Percentiles rank a stretch among this genome's conserved stretches.
Conservation (phyloP, 2,113 vertebrate genomes). For the Todiramphus chloris region DNA sequence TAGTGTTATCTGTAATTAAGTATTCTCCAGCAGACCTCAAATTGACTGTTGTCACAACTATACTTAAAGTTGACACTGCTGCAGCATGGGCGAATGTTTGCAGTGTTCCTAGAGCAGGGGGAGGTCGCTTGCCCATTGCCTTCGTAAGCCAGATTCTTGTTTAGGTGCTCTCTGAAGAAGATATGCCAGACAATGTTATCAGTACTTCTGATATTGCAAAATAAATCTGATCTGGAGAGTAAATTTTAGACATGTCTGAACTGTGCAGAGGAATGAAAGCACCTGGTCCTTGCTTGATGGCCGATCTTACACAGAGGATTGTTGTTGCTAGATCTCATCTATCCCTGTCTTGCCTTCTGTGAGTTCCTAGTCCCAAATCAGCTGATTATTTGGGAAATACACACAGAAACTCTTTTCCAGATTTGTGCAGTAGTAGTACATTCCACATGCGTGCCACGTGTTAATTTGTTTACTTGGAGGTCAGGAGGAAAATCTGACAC, state of each 20-base stretch:
- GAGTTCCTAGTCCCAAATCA: not conserved
- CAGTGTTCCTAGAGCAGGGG: not conserved
- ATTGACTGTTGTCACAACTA: not conserved
- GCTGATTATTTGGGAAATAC: not conserved
- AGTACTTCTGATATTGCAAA: not conserved
- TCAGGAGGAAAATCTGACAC: not conserved
- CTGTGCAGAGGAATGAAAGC: not conserved
- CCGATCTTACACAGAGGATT: not conserved
- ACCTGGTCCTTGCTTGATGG: not conserved
- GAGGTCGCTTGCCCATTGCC: accelerated
- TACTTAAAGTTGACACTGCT: not conserved
- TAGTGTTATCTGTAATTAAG: not conserved
- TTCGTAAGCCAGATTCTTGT: not conserved
- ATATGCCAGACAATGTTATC: not conserved
- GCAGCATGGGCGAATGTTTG: not conserved
- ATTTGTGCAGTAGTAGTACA: not conserved
- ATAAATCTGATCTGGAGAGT: not conserved
- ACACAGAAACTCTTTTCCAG: not conserved
- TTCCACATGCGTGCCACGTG: not conserved
- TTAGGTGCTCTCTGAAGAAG: not conserved
- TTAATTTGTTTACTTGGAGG: not conserved
- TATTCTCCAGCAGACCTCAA: not conserved
- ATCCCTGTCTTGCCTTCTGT: not conserved
- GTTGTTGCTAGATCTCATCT: not conserved
- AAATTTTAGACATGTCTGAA: not conserved